Conservation (phyloP, 2,888 invertebrate genomes). For the Agrotis clavis region DNA sequence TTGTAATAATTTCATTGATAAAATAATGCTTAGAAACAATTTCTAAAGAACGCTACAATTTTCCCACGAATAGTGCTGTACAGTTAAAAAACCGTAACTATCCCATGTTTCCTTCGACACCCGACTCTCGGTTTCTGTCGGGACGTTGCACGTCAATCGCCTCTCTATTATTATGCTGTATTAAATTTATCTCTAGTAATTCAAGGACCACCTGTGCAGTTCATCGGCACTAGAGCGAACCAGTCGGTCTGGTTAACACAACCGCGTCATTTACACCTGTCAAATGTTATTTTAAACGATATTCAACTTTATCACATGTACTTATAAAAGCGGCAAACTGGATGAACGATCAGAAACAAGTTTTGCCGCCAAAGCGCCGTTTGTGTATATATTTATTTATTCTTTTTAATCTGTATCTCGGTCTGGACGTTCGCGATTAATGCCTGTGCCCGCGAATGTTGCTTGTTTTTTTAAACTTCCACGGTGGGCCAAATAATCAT, state of each 20-base stretch:
- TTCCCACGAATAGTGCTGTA: constrained; percentile 12
- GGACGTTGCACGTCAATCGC: constrained; percentile 73
- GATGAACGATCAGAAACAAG: constrained; percentile 72
- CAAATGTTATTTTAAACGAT: constrained; percentile 77
- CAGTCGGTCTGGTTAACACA: constrained; percentile 86
- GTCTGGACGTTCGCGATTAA: constrained; percentile 83
- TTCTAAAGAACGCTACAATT: background rate
- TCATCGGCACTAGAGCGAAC: constrained; percentile 87
- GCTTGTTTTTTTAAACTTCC: constrained; percentile 70
- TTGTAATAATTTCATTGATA: background rate
- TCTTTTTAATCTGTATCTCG: constrained; percentile 84
- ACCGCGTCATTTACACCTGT: constrained; percentile 83
- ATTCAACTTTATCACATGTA: constrained; percentile 76
- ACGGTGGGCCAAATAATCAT: constrained; percentile 74
- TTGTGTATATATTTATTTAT: constrained; percentile 80
- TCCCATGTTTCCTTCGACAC: constrained; percentile 56
- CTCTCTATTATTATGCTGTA: constrained; percentile 86
- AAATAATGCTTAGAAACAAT: background rate
- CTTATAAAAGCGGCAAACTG: constrained; percentile 70
- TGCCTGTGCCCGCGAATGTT: constrained; percentile 76
- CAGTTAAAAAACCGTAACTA: constrained; percentile 29
- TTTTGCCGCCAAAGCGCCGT: constrained; percentile 83
- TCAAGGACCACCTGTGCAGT: constrained; percentile 89
- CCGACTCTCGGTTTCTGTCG: constrained; percentile 76
- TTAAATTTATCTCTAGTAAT: constrained; percentile 88